Conservation (phyloP, 2,888 invertebrate genomes). For the Drosophila borborema region DNA sequence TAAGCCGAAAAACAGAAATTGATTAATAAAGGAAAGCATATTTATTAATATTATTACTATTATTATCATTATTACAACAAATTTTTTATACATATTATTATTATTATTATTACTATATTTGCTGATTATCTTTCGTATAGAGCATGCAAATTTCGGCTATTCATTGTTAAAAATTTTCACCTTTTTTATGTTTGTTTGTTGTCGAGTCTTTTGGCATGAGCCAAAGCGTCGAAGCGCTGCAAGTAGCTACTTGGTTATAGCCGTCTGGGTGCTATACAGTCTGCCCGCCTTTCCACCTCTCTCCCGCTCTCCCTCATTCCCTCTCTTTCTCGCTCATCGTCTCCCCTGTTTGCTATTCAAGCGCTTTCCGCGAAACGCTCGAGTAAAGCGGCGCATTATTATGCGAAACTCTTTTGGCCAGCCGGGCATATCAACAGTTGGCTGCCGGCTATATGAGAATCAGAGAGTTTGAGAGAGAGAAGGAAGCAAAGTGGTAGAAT, state of each 20-base stretch:
- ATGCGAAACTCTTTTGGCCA: slow-evolving; percentile 78
- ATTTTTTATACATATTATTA: background rate
- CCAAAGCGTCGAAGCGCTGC: slow-evolving; percentile 68
- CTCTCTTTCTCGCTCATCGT: background rate
- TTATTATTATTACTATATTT: background rate
- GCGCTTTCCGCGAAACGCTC: slow-evolving; percentile 60
- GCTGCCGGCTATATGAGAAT: slow-evolving; percentile 42
- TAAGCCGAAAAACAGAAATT: too few relatives aligned
- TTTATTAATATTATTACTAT: too few relatives aligned
- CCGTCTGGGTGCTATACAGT: slow-evolving; percentile 2
- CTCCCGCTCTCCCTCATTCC: background rate
- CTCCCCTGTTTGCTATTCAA: background rate
- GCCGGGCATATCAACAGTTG: slow-evolving; percentile 81
- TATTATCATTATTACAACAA: too few relatives aligned
- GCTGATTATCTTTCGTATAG: background rate
- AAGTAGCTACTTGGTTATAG: slow-evolving; percentile 56
- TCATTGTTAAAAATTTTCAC: background rate
- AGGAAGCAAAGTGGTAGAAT: background rate
- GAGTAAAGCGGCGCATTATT: slow-evolving; percentile 76
- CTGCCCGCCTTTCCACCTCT: background rate
- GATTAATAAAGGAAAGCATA: background rate
- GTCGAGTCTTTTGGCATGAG: slow-evolving; percentile 64
- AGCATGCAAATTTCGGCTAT: slow-evolving; percentile 17
- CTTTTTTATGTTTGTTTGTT: slow-evolving; percentile 27
- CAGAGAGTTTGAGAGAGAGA: background rate